Conservation (phyloP, 2,797 vertebrate genomes). For the Dendrocincla fuliginosa region DNA sequence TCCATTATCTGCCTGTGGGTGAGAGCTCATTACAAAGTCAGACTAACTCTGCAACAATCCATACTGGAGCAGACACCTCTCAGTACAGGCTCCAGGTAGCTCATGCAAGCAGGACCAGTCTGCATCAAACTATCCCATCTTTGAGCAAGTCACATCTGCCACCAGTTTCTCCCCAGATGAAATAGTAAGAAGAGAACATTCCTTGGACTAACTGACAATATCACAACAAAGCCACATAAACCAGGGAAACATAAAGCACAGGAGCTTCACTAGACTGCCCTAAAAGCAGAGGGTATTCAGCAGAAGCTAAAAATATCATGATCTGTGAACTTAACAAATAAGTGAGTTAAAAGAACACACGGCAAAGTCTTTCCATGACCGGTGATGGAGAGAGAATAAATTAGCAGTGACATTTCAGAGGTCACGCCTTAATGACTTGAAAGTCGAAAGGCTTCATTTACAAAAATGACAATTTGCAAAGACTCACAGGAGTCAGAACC, state of each 20-base stretch:
- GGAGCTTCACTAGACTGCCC: not conserved
- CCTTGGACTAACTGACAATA: not conserved
- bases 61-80: not conserved
- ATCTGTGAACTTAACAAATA: not conserved
- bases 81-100: not conserved
- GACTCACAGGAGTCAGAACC: not conserved
- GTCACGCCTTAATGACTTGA: rapidly evolving
- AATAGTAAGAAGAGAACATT: rapidly evolving
- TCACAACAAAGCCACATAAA: not conserved
- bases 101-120: not conserved
- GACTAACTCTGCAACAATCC: not conserved
- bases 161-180: not conserved
- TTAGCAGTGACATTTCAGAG: not conserved
- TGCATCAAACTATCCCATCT: not conserved
- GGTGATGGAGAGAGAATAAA: not conserved
- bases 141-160: not conserved
- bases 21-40: not conserved
- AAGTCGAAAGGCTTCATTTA: not conserved
- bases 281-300: not conserved
- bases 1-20: not conserved
- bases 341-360: not conserved
- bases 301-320: not conserved
- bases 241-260: not conserved
- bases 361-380: not conserved
- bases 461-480: not conserved